Conservation (phyloP, 2,888 invertebrate species). For the Chalcis sispes region DNA sequence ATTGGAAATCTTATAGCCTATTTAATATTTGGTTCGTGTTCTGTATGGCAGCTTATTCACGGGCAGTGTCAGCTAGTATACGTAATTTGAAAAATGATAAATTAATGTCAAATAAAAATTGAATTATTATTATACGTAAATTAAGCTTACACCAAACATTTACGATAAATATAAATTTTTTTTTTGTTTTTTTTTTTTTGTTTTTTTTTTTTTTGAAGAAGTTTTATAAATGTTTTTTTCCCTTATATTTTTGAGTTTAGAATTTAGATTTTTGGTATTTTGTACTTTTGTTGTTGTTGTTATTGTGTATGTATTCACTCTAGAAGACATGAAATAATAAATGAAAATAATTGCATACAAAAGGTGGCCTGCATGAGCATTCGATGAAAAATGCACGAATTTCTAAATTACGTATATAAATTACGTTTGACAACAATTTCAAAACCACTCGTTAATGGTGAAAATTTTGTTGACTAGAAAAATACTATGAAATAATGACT, state of each 20-base stretch:
- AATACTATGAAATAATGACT: conserved; percentile 53
- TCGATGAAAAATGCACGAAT: conserved; percentile 43
- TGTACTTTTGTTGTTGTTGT: no score
- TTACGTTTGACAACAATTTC: conserved; percentile 40
- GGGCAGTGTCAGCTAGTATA: conserved; percentile 61
- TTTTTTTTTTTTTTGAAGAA: conserved; percentile 1
- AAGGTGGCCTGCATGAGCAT: conserved; percentile 71
- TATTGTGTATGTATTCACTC: neutral
- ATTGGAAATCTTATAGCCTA: conserved; percentile 44
- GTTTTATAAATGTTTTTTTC: neutral
- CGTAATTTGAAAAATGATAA: conserved; percentile 43
- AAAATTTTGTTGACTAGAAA: conserved; percentile 50
- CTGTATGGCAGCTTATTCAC: conserved; percentile 69
- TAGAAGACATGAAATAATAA: conserved; percentile 29
- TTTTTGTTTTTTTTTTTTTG: neutral
- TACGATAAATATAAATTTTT: conserved; percentile 7
- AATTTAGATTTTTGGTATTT: conserved; percentile 14
- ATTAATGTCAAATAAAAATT: conserved; percentile 37
- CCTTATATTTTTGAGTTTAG: conserved; percentile 12
- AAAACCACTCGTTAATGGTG: conserved; percentile 18
- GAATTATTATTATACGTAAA: neutral
- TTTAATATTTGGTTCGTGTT: conserved; percentile 60
- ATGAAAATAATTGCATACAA: conserved; percentile 69
- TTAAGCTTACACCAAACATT: neutral
- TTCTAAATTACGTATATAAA: conserved; percentile 17